These are phyloP conservation scores for Patella depressa DNA, from an alignment of 2,888 invertebrate species.

Conservation along the genomic window DNA sequence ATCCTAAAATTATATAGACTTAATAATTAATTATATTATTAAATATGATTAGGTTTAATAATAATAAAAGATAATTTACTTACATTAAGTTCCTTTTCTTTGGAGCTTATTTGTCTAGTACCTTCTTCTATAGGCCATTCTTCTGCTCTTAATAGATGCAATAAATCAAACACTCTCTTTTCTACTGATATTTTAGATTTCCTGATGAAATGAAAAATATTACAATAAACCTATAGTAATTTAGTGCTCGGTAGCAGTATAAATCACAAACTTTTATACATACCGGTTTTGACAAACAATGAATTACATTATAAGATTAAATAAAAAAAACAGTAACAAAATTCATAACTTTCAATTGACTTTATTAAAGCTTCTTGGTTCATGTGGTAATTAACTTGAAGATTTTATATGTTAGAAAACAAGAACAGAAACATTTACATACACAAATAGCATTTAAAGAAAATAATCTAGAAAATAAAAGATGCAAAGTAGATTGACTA, in stretches of 20 bases:
- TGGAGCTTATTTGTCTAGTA: constrained; percentile 26
- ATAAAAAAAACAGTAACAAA: neutral
- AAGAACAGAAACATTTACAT: too few relatives aligned
- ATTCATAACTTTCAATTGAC: neutral
- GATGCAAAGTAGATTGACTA: too few relatives aligned
- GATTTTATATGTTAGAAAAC: neutral
- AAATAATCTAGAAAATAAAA: too few relatives aligned
- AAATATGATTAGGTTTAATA: too few relatives aligned
- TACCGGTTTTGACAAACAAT: neutral
- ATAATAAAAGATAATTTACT: constrained; percentile 10
- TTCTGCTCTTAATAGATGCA: constrained; percentile 53
- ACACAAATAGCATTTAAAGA: too few relatives aligned
- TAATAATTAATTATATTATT: too few relatives aligned
- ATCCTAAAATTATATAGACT: too few relatives aligned
- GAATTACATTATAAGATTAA: neutral
- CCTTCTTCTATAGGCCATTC: constrained; percentile 48
- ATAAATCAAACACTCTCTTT: constrained; percentile 48
- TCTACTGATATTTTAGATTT: constrained; percentile 49
- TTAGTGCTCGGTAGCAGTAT: neutral
- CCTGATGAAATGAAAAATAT: constrained; percentile 31
- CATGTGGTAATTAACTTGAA: neutral
- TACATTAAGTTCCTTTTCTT: constrained; percentile 34
- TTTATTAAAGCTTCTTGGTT: neutral
- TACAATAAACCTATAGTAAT: neutral
- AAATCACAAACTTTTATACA: neutral